Base-by-base conservation (phyloP, 2,888 invertebrate species). In the Campoplex capitator region DNA sequence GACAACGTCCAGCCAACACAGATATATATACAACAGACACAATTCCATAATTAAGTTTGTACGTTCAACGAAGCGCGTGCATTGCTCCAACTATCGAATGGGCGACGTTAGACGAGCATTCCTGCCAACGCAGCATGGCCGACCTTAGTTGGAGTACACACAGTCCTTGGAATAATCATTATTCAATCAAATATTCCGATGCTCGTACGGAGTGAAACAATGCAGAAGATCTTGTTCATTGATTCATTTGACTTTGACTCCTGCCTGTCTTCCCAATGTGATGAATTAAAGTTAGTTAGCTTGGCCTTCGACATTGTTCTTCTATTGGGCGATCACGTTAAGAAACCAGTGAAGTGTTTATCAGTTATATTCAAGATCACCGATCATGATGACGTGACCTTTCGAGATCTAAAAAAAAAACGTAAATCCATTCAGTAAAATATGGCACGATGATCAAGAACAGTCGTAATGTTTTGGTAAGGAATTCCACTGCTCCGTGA, bases 51-150 rank as follows among this genome's bases (percentile, higher is more conserved):
- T 85, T 82, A 85, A 80, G 81, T 85, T 87, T 83, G 79, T 58
- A 73, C 68, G 48, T 78, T 70, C 58, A 58, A 81, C 51, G 54
- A 89, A 88, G 90, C 90, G 90, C 90, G 91, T 91, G 89, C 87
- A 88, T 89, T 80, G 70, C 84, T 88, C 51, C n/a, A 65, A 71
- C 80, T 76, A 76, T 81, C 85, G 76, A 77, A 51, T 73, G 35
- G 71, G 54, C 76, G 68, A 83, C 70, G 83, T 70, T 45, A 62
- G 58, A 83, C 38, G 70, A 16, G 35, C 75, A 28, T 28, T 28
- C n/a, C 38, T 18, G 45, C 35, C 35, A 62, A 45, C 35, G 65
- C 42, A 4, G 56, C 28, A 35, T 32, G 13, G 42, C 9, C 51
- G 65, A 11, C 54, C 73, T 81, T 75, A 75, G 75, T 54, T 68